These are phyloP conservation scores for Gymnoscopelus braueri DNA, from an alignment of 2,797 vertebrate genomes.

Conservation along the genomic window DNA sequence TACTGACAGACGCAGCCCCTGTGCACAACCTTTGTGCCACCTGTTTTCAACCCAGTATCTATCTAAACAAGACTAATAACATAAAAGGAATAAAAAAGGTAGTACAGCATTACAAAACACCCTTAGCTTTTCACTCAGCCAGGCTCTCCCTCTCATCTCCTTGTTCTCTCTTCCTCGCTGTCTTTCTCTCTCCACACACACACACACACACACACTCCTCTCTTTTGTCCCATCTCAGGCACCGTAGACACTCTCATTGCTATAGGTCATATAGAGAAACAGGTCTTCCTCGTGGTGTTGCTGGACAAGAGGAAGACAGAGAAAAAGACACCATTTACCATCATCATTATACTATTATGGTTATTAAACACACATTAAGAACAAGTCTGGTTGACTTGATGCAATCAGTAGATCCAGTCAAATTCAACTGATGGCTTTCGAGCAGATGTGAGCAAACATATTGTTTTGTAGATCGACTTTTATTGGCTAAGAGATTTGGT, in stretches of 20 bases:
- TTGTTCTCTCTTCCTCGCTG: slow-evolving; percentile 26
- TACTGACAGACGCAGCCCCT: slow-evolving; percentile 56
- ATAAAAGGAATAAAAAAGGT: slow-evolving; percentile 63
- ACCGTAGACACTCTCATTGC: slow-evolving; percentile 97
- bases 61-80: slow-evolving; percentile 52
- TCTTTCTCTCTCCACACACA: slow-evolving; percentile 7
- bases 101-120: slow-evolving; percentile 59
- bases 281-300: slow-evolving; percentile 97
- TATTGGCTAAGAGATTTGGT: too few relatives aligned
- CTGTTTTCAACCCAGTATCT: slow-evolving; percentile 39
- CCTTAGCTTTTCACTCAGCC: slow-evolving; percentile 14
- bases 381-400: too few relatives aligned
- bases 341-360: background rate
- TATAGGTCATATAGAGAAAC: slow-evolving; percentile 99
- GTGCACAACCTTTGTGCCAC: slow-evolving; percentile 13
- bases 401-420: background rate
- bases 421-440: too few relatives aligned
- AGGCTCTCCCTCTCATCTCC: slow-evolving; percentile 27
- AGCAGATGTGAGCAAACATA: too few relatives aligned
- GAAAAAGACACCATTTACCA: background rate
- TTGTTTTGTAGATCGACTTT: too few relatives aligned
- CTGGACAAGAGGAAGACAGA: slow-evolving; percentile 71
- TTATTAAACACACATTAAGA: background rate
- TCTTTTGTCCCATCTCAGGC: slow-evolving; percentile 80
- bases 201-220: background rate